Base-by-base conservation (phyloP, 2,113 vertebrate species). In the Datnioides undecimradiatus region DNA sequence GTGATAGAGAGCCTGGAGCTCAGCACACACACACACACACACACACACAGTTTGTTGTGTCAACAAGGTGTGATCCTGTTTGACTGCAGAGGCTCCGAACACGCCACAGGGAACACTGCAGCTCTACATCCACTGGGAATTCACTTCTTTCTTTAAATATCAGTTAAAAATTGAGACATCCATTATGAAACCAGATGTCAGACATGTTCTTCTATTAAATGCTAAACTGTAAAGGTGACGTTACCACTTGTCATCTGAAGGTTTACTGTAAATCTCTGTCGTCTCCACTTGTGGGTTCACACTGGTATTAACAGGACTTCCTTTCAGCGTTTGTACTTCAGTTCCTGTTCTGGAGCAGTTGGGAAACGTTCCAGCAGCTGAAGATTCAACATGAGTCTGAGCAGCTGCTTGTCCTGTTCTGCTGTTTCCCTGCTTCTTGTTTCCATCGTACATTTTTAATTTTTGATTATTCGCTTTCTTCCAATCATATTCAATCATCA, bases 21-120 rank as follows among this genome's bases (percentile, higher is more conserved):
- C 60, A 38, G 65, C 65, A 23, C 0, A 45, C 6, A 60, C 33
- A 6, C n/a, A 8, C n/a, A n/a, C n/a, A n/a, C n/a, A n/a, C 65
- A 23, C 0, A 45, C 6, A 60, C 33, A 6, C n/a, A 8, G 59
- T 71, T 62, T 34, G 16, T 45, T 16, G 59, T 57, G 77, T 62
- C 49, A 81, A 84, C 77, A 78, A 9, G 33, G 64, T 45, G 69
- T 34, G 34, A 71, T 13, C 2, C 17, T 65, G 72, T 68, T 74
- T 11, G 23, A 14, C 25, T 16, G 9, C 60, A 40, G 33, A 19
- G 29, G 21, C 38, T 75, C 21, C 17, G n/a, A 19, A 54, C 46
- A 48, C n/a, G 6, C 48, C 57, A 11, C 4, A 64, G 31, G 51
- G 55, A 62, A 14, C 48, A 7, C 6, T 0, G 3, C 34, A 4